Percentiles rank a stretch among this genome's conserved stretches.
These are phyloP conservation scores for Hipposideros armiger DNA, from an alignment of 2,113 vertebrate genomes.

Conservation along the genomic window DNA sequence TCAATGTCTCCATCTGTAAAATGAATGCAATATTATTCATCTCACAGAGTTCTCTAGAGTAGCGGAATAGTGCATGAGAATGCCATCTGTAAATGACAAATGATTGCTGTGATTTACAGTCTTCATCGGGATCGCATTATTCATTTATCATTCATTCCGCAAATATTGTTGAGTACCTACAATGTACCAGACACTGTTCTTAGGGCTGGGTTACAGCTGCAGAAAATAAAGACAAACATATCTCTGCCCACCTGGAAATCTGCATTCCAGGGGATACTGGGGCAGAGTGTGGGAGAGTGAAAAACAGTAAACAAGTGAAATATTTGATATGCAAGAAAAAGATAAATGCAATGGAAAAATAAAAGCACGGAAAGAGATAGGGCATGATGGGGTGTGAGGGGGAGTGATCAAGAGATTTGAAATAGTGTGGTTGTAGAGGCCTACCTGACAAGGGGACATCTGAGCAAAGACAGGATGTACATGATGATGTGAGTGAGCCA, in stretches of 20 bases:
- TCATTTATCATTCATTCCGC: not conserved
- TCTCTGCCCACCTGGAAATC: not conserved
- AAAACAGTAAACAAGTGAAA: not conserved
- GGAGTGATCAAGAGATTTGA: not conserved
- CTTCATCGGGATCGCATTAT: not conserved
- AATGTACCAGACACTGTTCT: not conserved
- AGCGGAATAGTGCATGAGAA: not conserved
- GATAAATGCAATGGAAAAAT: not conserved
- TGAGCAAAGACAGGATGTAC: not conserved
- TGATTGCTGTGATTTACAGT: not conserved
- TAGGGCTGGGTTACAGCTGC: not conserved
- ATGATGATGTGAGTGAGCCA: not conserved
- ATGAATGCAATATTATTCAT: not conserved
- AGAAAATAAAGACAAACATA: conserved; percentile 33
- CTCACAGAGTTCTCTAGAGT: not conserved
- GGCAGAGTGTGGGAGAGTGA: not conserved
- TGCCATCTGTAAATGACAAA: not conserved
- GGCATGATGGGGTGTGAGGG: not conserved
- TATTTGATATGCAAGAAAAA: not conserved
- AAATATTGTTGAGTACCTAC: not conserved
- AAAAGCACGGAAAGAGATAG: not conserved
- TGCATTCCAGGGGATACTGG: not conserved
- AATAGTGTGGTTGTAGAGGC: not conserved
- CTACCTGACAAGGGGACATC: not conserved
- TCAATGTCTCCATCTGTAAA: conserved; percentile 1